phyloP scores from a whole-genome alignment of 2,797 vertebrate species.

The Trichosurus vulpecula region DNA sequence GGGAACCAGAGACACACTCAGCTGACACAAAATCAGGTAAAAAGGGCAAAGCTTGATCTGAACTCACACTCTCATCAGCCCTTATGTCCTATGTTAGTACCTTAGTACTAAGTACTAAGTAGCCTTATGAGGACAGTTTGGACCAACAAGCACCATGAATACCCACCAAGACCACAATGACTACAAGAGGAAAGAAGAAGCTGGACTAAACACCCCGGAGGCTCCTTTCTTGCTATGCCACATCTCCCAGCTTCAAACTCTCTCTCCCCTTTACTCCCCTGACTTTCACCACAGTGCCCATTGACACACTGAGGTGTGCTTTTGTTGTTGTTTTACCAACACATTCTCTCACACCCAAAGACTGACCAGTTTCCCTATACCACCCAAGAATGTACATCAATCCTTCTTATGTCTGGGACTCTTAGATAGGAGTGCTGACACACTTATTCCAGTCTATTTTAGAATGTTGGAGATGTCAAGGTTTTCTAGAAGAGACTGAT shows the following conservation, averaged over 20 bases:
- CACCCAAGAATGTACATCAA: neutral
- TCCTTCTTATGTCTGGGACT: neutral
- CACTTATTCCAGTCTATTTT: neutral
- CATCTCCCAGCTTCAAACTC: neutral
- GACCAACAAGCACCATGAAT: neutral
- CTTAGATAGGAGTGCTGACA: neutral
- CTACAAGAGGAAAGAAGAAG: neutral
- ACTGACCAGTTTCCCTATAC: neutral
- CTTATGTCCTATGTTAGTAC: neutral
- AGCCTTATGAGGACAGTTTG: neutral
- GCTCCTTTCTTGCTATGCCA: neutral
- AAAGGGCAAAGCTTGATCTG: neutral
- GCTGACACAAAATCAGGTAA: neutral
- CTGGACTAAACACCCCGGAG: neutral
- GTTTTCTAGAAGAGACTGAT: neutral
- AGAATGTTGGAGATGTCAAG: neutral
- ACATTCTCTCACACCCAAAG: neutral
- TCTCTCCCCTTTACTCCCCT: neutral
- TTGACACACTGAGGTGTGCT: neutral
- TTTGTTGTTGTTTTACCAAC: neutral
- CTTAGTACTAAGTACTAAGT: no score
- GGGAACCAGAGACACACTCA: neutral
- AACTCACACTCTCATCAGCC: neutral
- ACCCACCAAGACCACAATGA: neutral
- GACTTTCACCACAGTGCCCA: neutral